phyloP scores from a whole-genome alignment of 2,888 invertebrate species.

The Plemyria rubiginata region DNA sequence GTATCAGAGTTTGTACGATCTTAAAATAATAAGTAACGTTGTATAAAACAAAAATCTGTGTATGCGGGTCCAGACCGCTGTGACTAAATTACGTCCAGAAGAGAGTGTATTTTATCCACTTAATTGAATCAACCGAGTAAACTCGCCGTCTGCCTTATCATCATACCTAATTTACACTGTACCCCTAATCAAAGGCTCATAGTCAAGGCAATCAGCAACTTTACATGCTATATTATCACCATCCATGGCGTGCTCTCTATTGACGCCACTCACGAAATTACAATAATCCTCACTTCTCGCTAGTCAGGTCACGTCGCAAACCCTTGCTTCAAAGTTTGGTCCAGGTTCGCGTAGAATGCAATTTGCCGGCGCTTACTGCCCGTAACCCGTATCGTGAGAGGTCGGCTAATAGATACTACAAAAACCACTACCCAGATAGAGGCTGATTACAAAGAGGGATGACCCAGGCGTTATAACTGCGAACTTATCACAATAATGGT shows the following conservation, averaged over 20 bases:
- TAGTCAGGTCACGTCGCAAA: constrained; percentile 44
- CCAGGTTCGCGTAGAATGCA: constrained; percentile 5
- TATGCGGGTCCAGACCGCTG: no score
- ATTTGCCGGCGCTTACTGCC: constrained; percentile 2
- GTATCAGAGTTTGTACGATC: no score
- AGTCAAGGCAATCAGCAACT: constrained; percentile 20
- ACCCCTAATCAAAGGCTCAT: constrained; percentile 16
- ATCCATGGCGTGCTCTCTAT: constrained; percentile 12
- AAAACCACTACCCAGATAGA: not conserved
- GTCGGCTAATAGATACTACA: not conserved
- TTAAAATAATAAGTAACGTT: no score
- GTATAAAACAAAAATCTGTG: no score
- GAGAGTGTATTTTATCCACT: not conserved
- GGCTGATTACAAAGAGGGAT: not conserved
- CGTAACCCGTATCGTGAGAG: constrained; percentile 1
- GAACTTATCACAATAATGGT: not conserved
- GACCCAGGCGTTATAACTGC: not conserved
- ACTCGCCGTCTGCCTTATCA: not conserved
- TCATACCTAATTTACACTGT: not conserved
- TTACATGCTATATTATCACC: constrained; percentile 14
- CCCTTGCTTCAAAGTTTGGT: constrained; percentile 45
- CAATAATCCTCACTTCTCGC: constrained; percentile 37
- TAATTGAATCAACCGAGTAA: not conserved
- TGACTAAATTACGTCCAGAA: no score
- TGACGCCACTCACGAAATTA: constrained; percentile 29